These are phyloP conservation scores for Sebastes diploproa DNA, from an alignment of 2,797 vertebrate genomes.

Conservation along the genomic window DNA sequence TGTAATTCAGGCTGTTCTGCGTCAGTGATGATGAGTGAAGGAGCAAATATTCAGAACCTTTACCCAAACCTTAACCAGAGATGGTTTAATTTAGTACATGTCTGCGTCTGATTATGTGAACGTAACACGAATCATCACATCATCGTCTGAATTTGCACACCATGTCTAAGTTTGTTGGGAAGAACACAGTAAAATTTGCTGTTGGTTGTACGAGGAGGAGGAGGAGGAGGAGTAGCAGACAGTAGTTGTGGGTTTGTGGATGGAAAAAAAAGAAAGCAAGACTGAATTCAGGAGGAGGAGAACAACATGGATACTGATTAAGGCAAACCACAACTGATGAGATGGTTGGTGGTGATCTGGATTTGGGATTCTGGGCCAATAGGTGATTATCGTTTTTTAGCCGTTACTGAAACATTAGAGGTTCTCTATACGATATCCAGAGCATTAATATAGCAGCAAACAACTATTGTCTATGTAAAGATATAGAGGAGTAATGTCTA, in stretches of 20 bases:
- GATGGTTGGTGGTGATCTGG: conserved; percentile 19
- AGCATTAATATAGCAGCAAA: too few relatives aligned
- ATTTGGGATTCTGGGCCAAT: conserved; percentile 23
- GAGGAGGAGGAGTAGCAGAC: background rate
- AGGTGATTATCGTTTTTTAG: background rate
- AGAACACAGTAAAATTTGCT: background rate
- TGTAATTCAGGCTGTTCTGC: background rate
- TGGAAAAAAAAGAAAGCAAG: background rate
- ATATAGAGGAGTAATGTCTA: too few relatives aligned
- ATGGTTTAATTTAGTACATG: background rate
- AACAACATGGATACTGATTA: background rate
- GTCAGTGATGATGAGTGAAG: background rate
- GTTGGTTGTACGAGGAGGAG: background rate
- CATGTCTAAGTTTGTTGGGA: background rate
- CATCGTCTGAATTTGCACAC: background rate
- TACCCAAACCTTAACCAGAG: background rate
- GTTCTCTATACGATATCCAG: background rate
- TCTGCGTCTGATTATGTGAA: background rate
- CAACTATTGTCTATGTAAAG: too few relatives aligned
- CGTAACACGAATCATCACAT: background rate
- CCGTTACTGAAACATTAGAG: background rate
- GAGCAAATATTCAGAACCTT: conserved; percentile 10
- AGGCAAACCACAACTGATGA: conserved; percentile 34
- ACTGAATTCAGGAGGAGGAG: background rate
- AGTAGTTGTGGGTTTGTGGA: conserved; percentile 6